phyloP scores from a whole-genome alignment of 2,113 vertebrate genomes.

The Microtus oregoni region DNA sequence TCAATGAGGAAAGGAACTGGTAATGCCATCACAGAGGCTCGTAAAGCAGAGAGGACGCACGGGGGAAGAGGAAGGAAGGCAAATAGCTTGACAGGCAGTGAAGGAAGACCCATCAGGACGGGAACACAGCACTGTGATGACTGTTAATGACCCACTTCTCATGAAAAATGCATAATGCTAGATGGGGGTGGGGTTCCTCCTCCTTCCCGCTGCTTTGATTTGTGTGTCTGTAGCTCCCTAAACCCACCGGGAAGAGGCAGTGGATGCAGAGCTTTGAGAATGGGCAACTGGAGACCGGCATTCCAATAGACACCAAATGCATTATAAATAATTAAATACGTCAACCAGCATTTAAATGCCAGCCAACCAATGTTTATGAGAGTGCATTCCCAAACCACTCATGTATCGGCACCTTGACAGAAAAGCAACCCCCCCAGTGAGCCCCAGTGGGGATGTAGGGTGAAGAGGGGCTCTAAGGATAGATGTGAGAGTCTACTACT shows the following conservation, averaged over 20 bases:
- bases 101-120: not conserved
- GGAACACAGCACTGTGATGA: not conserved
- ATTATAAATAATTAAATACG: conserved; percentile 66
- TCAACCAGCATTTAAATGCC: not conserved
- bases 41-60: not conserved
- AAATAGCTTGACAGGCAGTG: conserved; percentile 39
- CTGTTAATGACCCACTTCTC: conserved; percentile 60
- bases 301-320: conserved; percentile 33
- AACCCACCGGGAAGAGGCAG: not conserved
- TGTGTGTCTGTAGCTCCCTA: conserved; percentile 27
- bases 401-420: not conserved
- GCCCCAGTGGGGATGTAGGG: not conserved
- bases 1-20: not conserved
- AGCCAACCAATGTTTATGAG: not conserved
- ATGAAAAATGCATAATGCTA: conserved; percentile 21
- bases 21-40: not conserved
- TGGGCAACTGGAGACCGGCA: conserved; percentile 13
- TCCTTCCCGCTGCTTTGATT: conserved; percentile 25
- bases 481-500: not conserved
- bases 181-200: conserved; percentile 25
- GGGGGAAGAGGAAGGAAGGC: not conserved
- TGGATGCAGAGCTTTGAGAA: conserved; percentile 41
- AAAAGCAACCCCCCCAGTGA: conserved; percentile 6
- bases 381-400: not conserved
- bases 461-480: not conserved